Evolutionary conservation across 1,140 invertebrate genomes (phyloP).

Genomic region (Bathynomus jamesi): DNA sequence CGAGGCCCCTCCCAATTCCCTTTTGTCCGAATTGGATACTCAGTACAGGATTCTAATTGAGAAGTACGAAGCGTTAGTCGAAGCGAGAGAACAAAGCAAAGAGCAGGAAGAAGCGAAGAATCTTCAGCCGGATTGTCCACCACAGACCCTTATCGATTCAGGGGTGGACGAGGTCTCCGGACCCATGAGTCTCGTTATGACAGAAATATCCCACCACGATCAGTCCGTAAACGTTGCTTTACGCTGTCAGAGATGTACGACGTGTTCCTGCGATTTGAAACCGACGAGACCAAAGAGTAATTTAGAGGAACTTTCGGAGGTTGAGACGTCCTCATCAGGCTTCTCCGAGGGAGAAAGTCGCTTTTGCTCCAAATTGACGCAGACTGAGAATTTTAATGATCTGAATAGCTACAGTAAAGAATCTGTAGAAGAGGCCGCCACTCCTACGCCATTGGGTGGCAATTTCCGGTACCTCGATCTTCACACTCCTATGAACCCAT

Average conservation of each 20-base stretch:
- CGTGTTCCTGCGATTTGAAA: conserved; percentile 30
- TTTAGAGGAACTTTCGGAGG: conserved; percentile 52
- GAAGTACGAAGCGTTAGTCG: conserved; percentile 76
- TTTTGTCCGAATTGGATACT: conserved; percentile 46
- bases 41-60: conserved; percentile 70
- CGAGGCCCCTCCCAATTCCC: conserved; percentile 40
- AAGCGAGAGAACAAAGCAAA: conserved; percentile 67
- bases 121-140: conserved; percentile 42
- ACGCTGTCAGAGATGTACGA: conserved; percentile 29
- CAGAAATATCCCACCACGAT: conserved; percentile 4
- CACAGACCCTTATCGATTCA: conserved; percentile 45
- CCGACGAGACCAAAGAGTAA: conserved; percentile 23
- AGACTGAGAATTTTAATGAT: conserved; percentile 58
- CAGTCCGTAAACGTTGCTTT: background rate
- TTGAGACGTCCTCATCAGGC: conserved; percentile 72
- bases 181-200: conserved; percentile 29
- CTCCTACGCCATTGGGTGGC: conserved; percentile 8
- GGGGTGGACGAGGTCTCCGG: conserved; percentile 63
- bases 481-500: conserved; percentile 68
- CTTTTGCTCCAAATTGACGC: conserved; percentile 61
- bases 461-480: conserved; percentile 59
- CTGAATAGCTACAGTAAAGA: background rate
- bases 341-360: conserved; percentile 66
- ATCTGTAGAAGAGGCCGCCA: conserved; percentile 37
- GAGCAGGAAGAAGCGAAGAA: too few species aligned